Evolutionary conservation across 2,113 vertebrate genomes (phyloP).

Genomic region (Erinaceus europaeus): DNA sequence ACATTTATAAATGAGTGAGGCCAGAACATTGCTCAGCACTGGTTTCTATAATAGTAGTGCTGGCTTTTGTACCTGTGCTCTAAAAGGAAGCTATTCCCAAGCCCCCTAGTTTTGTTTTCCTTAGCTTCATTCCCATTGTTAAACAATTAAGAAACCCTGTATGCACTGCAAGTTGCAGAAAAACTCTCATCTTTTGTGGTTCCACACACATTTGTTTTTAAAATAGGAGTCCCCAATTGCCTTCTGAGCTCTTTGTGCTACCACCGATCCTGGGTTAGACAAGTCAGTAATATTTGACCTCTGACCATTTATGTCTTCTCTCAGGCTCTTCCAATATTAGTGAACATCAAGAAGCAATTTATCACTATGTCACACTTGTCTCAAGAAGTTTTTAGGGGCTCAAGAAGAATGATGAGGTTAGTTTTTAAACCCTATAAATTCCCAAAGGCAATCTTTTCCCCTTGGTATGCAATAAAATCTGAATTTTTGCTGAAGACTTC

Average conservation of each 20-base stretch:
- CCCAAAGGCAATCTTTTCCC: conserved; percentile 14
- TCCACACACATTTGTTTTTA: background rate
- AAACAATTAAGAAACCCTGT: background rate
- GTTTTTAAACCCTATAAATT: background rate
- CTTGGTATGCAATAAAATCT: background rate
- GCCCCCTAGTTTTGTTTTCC: background rate
- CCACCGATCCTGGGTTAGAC: background rate
- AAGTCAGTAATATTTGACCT: conserved; percentile 52
- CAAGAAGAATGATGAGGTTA: conserved; percentile 51
- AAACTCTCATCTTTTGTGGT: background rate
- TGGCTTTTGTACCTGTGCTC: no score
- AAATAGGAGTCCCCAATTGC: conserved; percentile 24
- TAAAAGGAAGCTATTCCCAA: no score
- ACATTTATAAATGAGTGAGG: no score
- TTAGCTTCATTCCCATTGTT: background rate
- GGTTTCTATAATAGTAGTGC: no score
- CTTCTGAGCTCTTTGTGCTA: conserved; percentile 1
- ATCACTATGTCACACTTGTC: conserved; percentile 49
- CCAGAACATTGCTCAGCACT: no score
- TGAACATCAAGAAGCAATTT: conserved; percentile 28
- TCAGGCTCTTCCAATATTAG: conserved; percentile 43
- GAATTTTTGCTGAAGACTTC: background rate
- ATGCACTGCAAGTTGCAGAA: background rate
- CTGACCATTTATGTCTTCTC: conserved; percentile 49
- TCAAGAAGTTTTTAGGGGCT: conserved; percentile 45